Evolutionary conservation across 1,140 invertebrate genomes (phyloP), one percentile per base, ranked within the genome.

Genomic region (Euwallacea similis): DNA sequence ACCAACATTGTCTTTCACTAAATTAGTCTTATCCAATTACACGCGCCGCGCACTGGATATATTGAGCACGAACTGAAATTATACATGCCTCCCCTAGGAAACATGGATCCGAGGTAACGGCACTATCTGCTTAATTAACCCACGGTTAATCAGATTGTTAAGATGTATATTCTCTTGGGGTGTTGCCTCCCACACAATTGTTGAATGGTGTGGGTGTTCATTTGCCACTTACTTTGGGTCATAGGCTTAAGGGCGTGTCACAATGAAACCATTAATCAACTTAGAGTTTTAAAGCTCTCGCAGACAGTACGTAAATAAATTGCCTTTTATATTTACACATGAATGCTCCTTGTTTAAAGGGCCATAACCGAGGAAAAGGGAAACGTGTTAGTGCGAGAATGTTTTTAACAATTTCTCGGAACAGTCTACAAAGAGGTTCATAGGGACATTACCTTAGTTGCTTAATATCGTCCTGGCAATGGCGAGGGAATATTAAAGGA

Each of bases 321-420:
- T 42, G 61, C 61, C 63, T 33, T 65, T 65, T 54, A 47, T 65
- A 65, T 65, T 65, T 65, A 65, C 63, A 65, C 63, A 54, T 65
- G 55, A 65, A 65, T 65, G 63, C 63, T 65, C 55, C 63, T 65
- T 65, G 63, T 65, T 65, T 65, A 65, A 65, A 50, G n/a, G 63
- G 21, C 63, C 63, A 54, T 65, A 65, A 65, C 63, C 42, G 15
- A 50, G 63, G 42, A 63, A 42, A 46, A 63, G 63, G 41, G 47
- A 13, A 13, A 33, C 33, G 41, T 46, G 55, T 47, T 47, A 46
- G 46, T 9, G 63, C 3, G 63, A 47, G 15, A 65, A 65, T 65
- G 42, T 65, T 54, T 63, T 42, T 46, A 46, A 13, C 13, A 63
- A 63, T 41, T 60, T 60, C 21, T 13, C 21, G 21, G 4, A 33